Evolutionary conservation across 2,888 invertebrate species (phyloP).

Genomic region (Eubasilissa splendida): DNA sequence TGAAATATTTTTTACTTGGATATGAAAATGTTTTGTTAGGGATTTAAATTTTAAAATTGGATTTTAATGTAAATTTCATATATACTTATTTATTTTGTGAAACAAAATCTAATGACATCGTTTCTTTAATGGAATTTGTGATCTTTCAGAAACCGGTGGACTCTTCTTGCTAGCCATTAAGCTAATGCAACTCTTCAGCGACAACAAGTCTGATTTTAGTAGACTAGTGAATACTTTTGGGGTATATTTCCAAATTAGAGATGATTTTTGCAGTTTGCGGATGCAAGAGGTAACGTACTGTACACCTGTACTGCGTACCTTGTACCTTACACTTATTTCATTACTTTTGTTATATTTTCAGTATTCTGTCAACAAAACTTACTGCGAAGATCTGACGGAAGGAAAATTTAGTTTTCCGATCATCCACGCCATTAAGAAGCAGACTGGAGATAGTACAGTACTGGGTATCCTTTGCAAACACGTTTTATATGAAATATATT

Average conservation of each 20-base stretch:
- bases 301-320: no score
- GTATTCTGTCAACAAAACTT: slow-evolving; percentile 96
- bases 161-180: slow-evolving; percentile 95
- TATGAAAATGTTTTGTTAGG: no score
- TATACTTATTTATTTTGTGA: no score
- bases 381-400: slow-evolving; percentile 97
- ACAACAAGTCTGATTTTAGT: slow-evolving; percentile 87
- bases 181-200: slow-evolving; percentile 95
- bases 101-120: no score
- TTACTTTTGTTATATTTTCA: slow-evolving; percentile 66
- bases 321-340: neutral
- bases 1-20: no score
- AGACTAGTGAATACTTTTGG: slow-evolving; percentile 90
- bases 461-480: slow-evolving; percentile 81
- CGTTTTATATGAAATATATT: no score
- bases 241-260: slow-evolving; percentile 96
- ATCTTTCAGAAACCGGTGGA: slow-evolving; percentile 92
- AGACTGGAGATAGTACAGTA: slow-evolving; percentile 86
- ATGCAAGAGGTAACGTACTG: slow-evolving; percentile 81
- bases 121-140: no score
- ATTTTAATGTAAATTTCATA: no score
- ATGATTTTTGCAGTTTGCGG: slow-evolving; percentile 94
- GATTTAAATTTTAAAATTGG: no score
- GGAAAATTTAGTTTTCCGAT: slow-evolving; percentile 99
- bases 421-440: slow-evolving; percentile 90